Evolutionary conservation across 2,113 vertebrate genomes (phyloP).

Genomic region (Herpailurus yagouaroundi): DNA sequence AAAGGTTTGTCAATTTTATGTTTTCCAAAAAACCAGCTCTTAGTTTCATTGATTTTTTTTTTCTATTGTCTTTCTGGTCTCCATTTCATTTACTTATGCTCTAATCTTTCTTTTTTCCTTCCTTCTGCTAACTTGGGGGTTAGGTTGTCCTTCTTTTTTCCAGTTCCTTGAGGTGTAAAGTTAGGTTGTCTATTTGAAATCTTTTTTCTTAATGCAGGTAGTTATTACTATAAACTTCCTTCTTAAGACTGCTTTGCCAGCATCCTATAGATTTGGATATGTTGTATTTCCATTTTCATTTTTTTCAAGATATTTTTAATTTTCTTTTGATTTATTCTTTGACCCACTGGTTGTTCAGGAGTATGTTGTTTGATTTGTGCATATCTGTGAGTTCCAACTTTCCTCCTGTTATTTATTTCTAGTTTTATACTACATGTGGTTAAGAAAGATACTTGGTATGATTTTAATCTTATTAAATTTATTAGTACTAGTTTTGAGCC

Average conservation of each 20-base stretch:
- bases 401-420: background rate
- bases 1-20: background rate
- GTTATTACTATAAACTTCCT: background rate
- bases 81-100: background rate
- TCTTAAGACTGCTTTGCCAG: background rate
- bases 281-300: background rate
- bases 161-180: background rate
- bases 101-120: background rate
- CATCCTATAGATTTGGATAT: background rate
- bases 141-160: background rate
- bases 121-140: background rate
- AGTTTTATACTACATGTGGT: background rate
- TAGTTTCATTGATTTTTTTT: background rate
- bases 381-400: background rate
- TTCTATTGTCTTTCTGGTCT: background rate
- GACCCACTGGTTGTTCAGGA: background rate
- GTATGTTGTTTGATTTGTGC: background rate
- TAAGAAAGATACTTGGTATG: background rate
- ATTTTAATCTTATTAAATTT: background rate
- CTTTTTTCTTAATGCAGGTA: background rate
- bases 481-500: background rate
- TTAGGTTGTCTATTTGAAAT: background rate
- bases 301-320: background rate
- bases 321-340: background rate
- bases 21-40: background rate